Percentiles rank a stretch among this genome's conserved stretches.
Conservation (phyloP, 37 sponge, comb jelly and placozoan species). For the Ephydatia muelleri region DNA sequence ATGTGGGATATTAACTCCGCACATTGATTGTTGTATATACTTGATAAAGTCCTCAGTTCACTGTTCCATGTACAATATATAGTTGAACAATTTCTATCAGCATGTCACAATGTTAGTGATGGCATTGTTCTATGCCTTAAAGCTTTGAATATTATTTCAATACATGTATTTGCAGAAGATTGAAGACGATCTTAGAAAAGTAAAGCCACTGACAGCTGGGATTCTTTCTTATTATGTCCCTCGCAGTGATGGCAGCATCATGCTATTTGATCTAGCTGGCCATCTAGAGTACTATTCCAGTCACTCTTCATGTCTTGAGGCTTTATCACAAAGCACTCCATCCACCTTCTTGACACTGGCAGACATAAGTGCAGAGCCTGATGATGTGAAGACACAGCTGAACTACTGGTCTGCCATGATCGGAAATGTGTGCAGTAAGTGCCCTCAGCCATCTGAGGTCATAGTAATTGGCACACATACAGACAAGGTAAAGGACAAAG, state of each 20-base stretch:
- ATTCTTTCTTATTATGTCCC: constrained; percentile 14
- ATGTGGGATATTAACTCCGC: too few relatives aligned
- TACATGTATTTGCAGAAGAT: not conserved
- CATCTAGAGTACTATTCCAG: constrained; percentile 35
- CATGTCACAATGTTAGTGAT: too few relatives aligned
- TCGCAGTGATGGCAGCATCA: constrained; percentile 7
- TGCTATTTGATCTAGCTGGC: constrained; percentile 42
- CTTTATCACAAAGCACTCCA: not conserved
- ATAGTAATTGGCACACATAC: constrained; percentile 33
- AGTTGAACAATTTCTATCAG: too few relatives aligned
- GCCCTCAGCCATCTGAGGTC: constrained; percentile 16
- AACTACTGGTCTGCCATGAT: constrained; percentile 28
- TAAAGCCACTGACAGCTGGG: constrained; percentile 30
- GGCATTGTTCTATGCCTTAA: too few relatives aligned
- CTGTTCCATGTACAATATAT: too few relatives aligned
- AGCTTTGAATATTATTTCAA: too few relatives aligned
- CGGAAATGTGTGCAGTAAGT: not conserved
- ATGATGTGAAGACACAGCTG: constrained; percentile 4
- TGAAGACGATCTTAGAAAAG: not conserved
- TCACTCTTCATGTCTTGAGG: constrained; percentile 27
- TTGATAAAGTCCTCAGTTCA: too few relatives aligned
- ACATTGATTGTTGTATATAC: too few relatives aligned
- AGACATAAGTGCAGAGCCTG: constrained; percentile 24
- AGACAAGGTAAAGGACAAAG: constrained; percentile 2
- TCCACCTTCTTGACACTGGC: constrained; percentile 25